Evolutionary conservation across 2,888 invertebrate genomes (phyloP).

Genomic region (Drosophila neonasuta): DNA sequence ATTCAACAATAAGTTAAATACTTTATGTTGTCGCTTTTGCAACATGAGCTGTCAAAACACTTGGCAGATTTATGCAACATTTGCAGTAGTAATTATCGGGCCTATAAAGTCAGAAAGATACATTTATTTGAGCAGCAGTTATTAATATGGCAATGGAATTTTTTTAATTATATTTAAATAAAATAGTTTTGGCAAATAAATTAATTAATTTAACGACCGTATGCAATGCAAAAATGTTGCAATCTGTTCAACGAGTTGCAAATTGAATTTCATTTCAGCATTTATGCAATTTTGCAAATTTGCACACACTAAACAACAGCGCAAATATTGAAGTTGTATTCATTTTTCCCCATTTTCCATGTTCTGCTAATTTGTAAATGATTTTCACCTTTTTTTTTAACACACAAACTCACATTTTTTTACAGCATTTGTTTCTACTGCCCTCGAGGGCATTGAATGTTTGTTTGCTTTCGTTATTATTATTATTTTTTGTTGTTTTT

Average conservation of each 20-base stretch:
- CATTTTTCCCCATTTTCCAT: conserved; percentile 8
- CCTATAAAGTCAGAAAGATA: conserved; percentile 10
- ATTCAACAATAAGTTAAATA: not conserved
- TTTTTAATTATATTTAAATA: conserved; percentile 47
- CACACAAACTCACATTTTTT: not conserved
- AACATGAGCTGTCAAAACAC: conserved; percentile 3
- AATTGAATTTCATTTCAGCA: conserved; percentile 27
- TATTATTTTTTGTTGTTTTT: not conserved
- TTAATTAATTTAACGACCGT: conserved; percentile 62
- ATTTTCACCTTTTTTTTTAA: conserved; percentile 41
- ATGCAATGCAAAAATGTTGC: conserved; percentile 62
- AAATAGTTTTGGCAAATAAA: conserved; percentile 45
- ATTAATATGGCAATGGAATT: conserved; percentile 33
- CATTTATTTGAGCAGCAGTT: conserved; percentile 29
- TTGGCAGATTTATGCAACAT: conserved; percentile 19
- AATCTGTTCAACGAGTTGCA: conserved; percentile 45
- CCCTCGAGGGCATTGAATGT: conserved; percentile 9
- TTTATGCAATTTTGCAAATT: conserved; percentile 28
- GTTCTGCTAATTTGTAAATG: conserved; percentile 68
- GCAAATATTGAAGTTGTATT: conserved; percentile 30
- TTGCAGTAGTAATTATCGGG: not conserved
- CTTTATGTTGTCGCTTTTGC: not conserved
- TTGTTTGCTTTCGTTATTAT: conserved; percentile 19
- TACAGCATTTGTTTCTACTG: conserved; percentile 10
- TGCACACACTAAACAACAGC: conserved; percentile 22